These are phyloP conservation scores for Mythimna lalbum DNA, from an alignment of 2,888 invertebrate genomes.

Conservation along the genomic window DNA sequence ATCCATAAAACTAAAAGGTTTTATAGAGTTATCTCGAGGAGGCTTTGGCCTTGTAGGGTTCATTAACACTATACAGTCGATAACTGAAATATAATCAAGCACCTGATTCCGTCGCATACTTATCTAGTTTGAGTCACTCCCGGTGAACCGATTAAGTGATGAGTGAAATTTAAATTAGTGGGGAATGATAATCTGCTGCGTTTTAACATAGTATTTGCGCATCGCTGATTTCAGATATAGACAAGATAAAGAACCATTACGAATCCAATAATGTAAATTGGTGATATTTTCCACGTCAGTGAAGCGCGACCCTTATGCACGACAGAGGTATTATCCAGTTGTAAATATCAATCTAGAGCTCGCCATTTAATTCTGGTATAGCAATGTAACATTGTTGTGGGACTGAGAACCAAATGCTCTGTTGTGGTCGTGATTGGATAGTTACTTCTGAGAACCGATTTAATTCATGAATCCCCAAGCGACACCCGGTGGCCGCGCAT, in stretches of 20 bases:
- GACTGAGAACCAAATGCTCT: slow-evolving; percentile 30
- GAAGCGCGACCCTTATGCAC: slow-evolving; percentile 58
- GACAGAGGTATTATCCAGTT: slow-evolving; percentile 32
- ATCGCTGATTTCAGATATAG: slow-evolving; percentile 24
- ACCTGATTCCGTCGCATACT: slow-evolving; percentile 79
- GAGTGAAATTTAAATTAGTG: slow-evolving; percentile 44
- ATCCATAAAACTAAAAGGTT: slow-evolving; percentile 88
- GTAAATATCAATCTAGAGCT: slow-evolving; percentile 40
- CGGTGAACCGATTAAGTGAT: slow-evolving; percentile 51
- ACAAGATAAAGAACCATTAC: slow-evolving; percentile 47
- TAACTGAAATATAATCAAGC: slow-evolving; percentile 86
- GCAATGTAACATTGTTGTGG: slow-evolving; percentile 29
- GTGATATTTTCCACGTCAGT: slow-evolving; percentile 65
- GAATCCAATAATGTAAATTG: slow-evolving; percentile 56
- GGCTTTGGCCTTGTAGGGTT: slow-evolving; percentile 87
- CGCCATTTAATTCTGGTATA: slow-evolving; percentile 37
- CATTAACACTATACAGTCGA: slow-evolving; percentile 83
- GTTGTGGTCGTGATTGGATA: slow-evolving; percentile 32
- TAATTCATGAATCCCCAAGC: too few relatives aligned
- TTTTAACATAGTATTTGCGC: slow-evolving; percentile 24
- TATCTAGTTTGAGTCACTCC: slow-evolving; percentile 71
- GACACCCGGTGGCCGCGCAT: too few relatives aligned
- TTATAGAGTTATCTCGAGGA: slow-evolving; percentile 86
- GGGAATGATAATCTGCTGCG: slow-evolving; percentile 41
- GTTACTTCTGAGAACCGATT: slow-evolving; percentile 43